Conservation (phyloP, 2,797 vertebrate species). For the Silurus lanzhouensis region DNA sequence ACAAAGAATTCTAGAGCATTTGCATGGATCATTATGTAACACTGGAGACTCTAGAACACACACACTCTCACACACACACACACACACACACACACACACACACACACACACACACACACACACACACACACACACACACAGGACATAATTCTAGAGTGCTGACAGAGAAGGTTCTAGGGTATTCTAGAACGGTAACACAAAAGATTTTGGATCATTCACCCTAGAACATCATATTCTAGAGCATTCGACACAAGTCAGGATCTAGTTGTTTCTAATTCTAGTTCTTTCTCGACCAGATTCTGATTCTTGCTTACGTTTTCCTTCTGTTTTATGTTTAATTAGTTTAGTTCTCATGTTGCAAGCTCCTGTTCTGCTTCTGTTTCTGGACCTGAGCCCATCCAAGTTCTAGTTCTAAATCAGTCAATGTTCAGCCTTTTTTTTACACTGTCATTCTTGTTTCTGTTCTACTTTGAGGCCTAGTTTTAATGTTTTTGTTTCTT, state of each 20-base stretch:
- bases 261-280: neutral
- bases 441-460: neutral
- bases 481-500: neutral
- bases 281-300: neutral
- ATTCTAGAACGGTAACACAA: too few relatives aligned
- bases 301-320: neutral
- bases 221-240: too few relatives aligned
- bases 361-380: neutral
- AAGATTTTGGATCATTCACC: too few relatives aligned
- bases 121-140: too few relatives aligned
- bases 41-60: neutral
- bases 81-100: neutral
- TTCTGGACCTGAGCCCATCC: neutral
- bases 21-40: too few relatives aligned
- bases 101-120: too few relatives aligned
- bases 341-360: neutral
- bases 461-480: neutral
- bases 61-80: too few relatives aligned
- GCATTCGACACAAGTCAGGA: neutral
- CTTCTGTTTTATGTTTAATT: neutral
- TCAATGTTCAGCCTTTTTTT: neutral
- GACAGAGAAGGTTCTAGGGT: too few relatives aligned
- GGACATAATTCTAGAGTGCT: too few relatives aligned
- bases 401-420: neutral
- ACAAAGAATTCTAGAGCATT: neutral